Conservation (phyloP, 2,113 vertebrate genomes). For the Rhegmatorhina hoffmannsi region DNA sequence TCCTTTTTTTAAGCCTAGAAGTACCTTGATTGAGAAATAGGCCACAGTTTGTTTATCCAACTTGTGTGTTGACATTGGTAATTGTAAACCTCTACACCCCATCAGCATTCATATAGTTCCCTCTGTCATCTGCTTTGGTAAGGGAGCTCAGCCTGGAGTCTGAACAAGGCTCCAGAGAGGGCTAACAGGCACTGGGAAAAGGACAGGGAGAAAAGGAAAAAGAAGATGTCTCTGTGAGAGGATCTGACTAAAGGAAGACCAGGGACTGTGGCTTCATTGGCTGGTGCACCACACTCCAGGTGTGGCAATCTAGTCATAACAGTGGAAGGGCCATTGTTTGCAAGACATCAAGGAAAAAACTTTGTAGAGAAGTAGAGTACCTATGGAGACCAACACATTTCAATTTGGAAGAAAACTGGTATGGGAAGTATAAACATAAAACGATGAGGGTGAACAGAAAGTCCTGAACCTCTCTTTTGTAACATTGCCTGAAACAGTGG, state of each 20-base stretch:
- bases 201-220: neutral
- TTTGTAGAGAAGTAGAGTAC: neutral
- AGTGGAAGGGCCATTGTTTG: neutral
- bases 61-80: neutral
- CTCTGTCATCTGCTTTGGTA: neutral
- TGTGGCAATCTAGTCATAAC: rapidly evolving
- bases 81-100: rapidly evolving
- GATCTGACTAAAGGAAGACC: rapidly evolving
- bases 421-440: neutral
- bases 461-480: neutral
- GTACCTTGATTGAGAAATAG: neutral
- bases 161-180: neutral
- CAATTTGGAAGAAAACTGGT: neutral
- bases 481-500: neutral
- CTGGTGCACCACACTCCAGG: neutral
- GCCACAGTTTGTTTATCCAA: neutral
- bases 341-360: neutral
- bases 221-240: neutral
- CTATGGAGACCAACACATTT: rapidly evolving
- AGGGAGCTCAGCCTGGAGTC: neutral
- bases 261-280: rapidly evolving
- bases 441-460: neutral
- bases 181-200: neutral
- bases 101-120: neutral
- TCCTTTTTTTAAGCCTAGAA: neutral